A percentile compares a stretch with the other conserved stretches of the same genome.
These are phyloP conservation scores for Thryonomys swinderianus DNA, from an alignment of 2,113 vertebrate species.

Conservation along the genomic window DNA sequence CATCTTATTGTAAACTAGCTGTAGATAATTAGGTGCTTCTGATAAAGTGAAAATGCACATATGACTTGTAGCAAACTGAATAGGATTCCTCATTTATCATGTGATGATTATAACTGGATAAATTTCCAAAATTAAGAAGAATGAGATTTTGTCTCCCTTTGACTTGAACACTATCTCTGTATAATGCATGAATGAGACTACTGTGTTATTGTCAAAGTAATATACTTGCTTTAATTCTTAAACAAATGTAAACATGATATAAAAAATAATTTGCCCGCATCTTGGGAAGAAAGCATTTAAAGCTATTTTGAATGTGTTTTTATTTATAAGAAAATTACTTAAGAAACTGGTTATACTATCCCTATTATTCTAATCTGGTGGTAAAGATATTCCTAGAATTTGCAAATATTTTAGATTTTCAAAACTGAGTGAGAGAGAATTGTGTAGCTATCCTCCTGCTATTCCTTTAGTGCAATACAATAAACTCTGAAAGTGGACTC, in stretches of 20 bases:
- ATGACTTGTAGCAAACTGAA: background rate
- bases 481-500: constrained; percentile 81
- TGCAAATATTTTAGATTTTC: constrained; percentile 67
- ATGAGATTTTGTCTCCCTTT: background rate
- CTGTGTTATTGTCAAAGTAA: constrained; percentile 40
- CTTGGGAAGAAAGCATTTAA: constrained; percentile 67
- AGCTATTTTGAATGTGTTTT: constrained; percentile 77
- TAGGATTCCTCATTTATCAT: constrained; percentile 26
- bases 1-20: background rate
- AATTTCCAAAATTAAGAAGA: constrained; percentile 47
- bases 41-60: background rate
- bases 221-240: background rate
- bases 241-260: background rate
- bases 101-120: constrained; percentile 57
- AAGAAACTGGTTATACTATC: constrained; percentile 68
- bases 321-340: constrained; percentile 75
- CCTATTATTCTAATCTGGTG: background rate
- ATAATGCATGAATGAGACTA: constrained; percentile 13
- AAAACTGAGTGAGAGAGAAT: constrained; percentile 76
- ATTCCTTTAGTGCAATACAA: constrained; percentile 88
- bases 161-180: constrained; percentile 49
- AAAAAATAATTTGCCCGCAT: too few species aligned
- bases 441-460: constrained; percentile 83
- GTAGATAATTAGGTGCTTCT: background rate
- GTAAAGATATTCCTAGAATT: background rate